These are phyloP conservation scores for Luperina nickerlii DNA, from an alignment of 2,888 invertebrate genomes.

Conservation along the genomic window DNA sequence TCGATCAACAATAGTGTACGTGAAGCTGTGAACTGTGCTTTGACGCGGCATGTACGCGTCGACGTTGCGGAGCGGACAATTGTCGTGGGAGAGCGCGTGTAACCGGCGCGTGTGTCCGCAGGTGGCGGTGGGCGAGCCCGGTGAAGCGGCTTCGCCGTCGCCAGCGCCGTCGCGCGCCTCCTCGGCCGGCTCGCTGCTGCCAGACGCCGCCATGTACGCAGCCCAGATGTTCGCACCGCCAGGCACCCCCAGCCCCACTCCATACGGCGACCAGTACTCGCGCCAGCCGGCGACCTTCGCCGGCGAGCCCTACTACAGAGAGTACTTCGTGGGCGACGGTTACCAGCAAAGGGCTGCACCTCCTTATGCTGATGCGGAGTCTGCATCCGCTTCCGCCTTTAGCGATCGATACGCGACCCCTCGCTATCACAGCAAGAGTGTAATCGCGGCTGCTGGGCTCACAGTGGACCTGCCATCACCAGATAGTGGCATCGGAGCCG, in stretches of 20 bases:
- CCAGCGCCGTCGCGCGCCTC: slow-evolving; percentile 92
- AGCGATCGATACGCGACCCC: slow-evolving; percentile 93
- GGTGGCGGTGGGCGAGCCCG: slow-evolving; percentile 90
- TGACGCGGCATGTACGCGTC: slow-evolving; percentile 90
- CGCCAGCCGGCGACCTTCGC: slow-evolving; percentile 91
- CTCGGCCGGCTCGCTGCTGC: slow-evolving; percentile 90
- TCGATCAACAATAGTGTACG: slow-evolving; percentile 84
- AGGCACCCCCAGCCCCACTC: slow-evolving; percentile 92
- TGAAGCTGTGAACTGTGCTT: slow-evolving; percentile 88
- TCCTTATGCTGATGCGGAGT: slow-evolving; percentile 89
- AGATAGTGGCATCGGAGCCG: slow-evolving; percentile 98
- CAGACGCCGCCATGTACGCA: slow-evolving; percentile 92
- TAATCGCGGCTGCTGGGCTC: slow-evolving; percentile 94
- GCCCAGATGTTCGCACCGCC: slow-evolving; percentile 93
- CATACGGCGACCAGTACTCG: slow-evolving; percentile 89
- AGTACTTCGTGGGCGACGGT: slow-evolving; percentile 93
- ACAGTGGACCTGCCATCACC: slow-evolving; percentile 98
- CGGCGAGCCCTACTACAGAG: slow-evolving; percentile 94
- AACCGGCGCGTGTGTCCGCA: slow-evolving; percentile 92
- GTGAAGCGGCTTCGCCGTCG: slow-evolving; percentile 91
- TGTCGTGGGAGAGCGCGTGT: slow-evolving; percentile 92
- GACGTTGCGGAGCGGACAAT: slow-evolving; percentile 90
- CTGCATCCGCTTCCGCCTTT: slow-evolving; percentile 91
- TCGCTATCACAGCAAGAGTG: slow-evolving; percentile 93
- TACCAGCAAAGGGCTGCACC: slow-evolving; percentile 91